These are phyloP conservation scores for Agrilus planipennis DNA, from an alignment of 1,140 invertebrate genomes.

Conservation along the genomic window DNA sequence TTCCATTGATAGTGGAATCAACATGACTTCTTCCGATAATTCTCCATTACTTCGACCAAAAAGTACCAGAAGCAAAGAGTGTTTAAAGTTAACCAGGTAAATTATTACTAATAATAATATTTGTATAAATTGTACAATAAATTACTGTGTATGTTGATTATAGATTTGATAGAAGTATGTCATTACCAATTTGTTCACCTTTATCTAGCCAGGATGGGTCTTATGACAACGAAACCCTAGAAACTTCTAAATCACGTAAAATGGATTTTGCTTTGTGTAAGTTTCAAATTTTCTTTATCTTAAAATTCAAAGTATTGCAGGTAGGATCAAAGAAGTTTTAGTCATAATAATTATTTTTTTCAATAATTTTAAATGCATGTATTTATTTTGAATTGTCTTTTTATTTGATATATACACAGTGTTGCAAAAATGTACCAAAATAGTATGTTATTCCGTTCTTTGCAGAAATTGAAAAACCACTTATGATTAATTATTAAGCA, in stretches of 20 bases:
- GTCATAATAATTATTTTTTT: no score
- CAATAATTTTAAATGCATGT: no score
- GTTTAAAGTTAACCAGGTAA: conserved; percentile 42
- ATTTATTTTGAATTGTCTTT: no score
- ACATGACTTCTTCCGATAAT: conserved; percentile 46
- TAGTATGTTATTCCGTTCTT: no score
- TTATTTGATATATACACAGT: no score
- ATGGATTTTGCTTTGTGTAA: conserved; percentile 64
- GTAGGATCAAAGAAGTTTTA: no score
- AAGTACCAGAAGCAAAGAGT: conserved; percentile 27
- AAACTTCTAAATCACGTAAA: conserved; percentile 32
- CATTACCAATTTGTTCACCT: conserved; percentile 42
- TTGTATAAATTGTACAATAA: conserved; percentile 10
- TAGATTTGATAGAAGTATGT: conserved; percentile 56
- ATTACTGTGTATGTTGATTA: conserved; percentile 14
- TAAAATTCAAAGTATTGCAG: no score
- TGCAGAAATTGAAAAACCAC: no score
- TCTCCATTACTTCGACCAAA: conserved; percentile 24
- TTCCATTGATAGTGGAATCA: conserved; percentile 75
- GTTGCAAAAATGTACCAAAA: no score
- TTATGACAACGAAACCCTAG: conserved; percentile 33
- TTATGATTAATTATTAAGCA: no score
- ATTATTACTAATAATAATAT: no score
- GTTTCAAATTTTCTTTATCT: conserved; percentile 30
- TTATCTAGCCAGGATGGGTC: conserved; percentile 35